Base-by-base conservation (phyloP, 1,140 invertebrate genomes). In the Samia ricini region DNA sequence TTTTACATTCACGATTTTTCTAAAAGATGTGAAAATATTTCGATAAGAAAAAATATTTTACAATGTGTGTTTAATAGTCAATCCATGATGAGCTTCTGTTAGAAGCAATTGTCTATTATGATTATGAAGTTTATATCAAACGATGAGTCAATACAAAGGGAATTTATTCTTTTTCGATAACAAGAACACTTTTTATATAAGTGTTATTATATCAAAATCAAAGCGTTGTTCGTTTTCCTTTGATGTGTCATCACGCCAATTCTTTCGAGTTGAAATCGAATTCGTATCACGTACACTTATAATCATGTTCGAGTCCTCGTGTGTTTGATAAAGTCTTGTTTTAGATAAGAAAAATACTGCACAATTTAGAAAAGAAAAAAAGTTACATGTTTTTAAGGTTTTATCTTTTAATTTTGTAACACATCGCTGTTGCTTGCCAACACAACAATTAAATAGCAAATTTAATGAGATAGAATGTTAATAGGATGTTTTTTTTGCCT, bases 271-370 rank as follows among this genome's bases (percentile, higher is more conserved):
- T 58, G 56, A 66, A 57, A 60, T 63, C 68, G 66, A 64, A 83
- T 83, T 83, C 83, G 50, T 21, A 60, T 68, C 81, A 86, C 83
- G 83, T 79, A 74, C 72, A 42, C 69, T 83, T 82, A 83, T 86
- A 82, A 86, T 86, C 83, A 83, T 83, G 82, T 85, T 81, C 80
- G 63, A 81, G 69, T 81, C 74, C 72, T 76, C 75, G 77, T 81
- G 80, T 83, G 83, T 85, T 85, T 83, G 81, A 84, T 81, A 83
- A 86, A 81, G 80, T 79, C 74, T 74, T 74, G 74, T 79, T 69
- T 77, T 78, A 79, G 67, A 67, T 70, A 71, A 69, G 81, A 84
- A 77, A 84, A 84, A 86, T 84, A 76, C 69, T 70, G 71, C 69
- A 63, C 72, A 68, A 68, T 77, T 70, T 75, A 49, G 68, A 57